Evolutionary conservation across 2,797 vertebrate genomes (phyloP).

Genomic region (Epinephelus malabaricus): DNA sequence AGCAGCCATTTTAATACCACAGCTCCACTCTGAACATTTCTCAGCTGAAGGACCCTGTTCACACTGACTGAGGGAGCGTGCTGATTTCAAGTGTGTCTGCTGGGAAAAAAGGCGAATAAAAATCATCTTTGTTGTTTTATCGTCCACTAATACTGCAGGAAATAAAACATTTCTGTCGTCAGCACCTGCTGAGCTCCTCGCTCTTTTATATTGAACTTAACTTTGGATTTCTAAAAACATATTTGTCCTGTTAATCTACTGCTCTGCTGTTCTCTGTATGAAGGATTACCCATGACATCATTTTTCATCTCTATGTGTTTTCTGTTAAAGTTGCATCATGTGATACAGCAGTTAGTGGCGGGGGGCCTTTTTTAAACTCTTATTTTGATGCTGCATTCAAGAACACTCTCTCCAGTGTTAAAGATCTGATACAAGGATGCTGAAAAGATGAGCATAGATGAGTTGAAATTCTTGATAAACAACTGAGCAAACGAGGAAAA

Average conservation of each 20-base stretch:
- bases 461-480: neutral
- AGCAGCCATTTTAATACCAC: constrained; percentile 57
- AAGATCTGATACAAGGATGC: neutral
- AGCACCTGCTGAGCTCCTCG: neutral
- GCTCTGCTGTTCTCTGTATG: neutral
- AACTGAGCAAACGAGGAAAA: no score
- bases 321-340: neutral
- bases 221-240: neutral
- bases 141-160: neutral
- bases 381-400: neutral
- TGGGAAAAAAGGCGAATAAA: constrained; percentile 15
- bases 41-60: constrained; percentile 40
- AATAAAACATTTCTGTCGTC: neutral
- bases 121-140: constrained; percentile 49
- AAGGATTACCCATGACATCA: neutral
- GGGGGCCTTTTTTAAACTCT: neutral
- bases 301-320: neutral
- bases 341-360: neutral
- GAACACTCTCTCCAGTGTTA: neutral
- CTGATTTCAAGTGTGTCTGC: constrained; percentile 20
- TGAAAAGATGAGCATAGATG: neutral
- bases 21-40: constrained; percentile 20
- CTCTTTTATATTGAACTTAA: neutral
- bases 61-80: neutral
- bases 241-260: neutral